Evolutionary conservation across 37 sponge, comb jelly and placozoan genomes (phyloP), one percentile per base, ranked within the genome.

Genomic region (Agelas oroides): DNA sequence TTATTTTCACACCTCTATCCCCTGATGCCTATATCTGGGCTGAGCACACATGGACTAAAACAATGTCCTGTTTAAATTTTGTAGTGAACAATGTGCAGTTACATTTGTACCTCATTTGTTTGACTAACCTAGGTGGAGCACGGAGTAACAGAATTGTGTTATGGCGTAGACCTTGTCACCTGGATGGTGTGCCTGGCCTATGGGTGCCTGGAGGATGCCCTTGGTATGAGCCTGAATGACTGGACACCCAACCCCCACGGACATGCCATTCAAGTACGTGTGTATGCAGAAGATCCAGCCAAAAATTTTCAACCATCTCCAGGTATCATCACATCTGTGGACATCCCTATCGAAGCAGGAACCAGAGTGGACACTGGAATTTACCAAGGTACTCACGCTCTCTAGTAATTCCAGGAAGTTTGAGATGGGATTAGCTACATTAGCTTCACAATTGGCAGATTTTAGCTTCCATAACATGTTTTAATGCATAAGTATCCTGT

Each of bases 271-370:
- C 25, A 61, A 25, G 63, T 25, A n/a, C 63, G 63, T 25, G 63
- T 61, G 27, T 61, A 61, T 61, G 25, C 63, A 25, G 63, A 61
- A 61, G 63, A 61, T 13, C 63, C 63, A n/a, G 63, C n/a, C 12
- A 46, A 8, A 46, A 61, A n/a, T 13, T 61, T n/a, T 13, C 63
- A 27, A 13, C 63, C 63, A n/a, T 27, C n/a, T 25, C n/a, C 63
- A n/a, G 63, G 63, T 6, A 13, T 61, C 63, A 25, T 61, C 63
- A 61, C 63, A 6, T n/a, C n/a, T 61, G 12, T 61, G 25, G 25
- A 27, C 63, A n/a, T 61, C 25, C 63, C 63, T 13, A n/a, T 27
- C 12, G 63, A 25, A 11, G 14, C n/a, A n/a, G 27, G 27, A 5
- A 25, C 27, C 63, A n/a, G 63, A n/a, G 63, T 61, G 63, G 63